Base-by-base conservation (phyloP, 2,113 vertebrate species). In the Oncorhynchus tshawytscha region DNA sequence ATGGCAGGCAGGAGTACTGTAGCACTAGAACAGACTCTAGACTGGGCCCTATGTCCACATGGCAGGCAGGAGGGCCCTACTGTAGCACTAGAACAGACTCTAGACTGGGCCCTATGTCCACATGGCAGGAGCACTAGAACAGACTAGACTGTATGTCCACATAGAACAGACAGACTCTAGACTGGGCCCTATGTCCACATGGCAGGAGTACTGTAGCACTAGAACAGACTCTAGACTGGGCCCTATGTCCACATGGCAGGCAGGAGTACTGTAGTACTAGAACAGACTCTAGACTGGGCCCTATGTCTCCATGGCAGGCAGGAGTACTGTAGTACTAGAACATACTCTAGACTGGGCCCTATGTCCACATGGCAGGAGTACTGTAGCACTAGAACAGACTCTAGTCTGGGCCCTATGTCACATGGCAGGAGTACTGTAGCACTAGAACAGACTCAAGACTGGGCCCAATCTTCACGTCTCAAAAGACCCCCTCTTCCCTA, bases 341-440 rank as follows among this genome's bases (percentile, higher is more conserved):
- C 62, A 75, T 65, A 69, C 7, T 72, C 16, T 78, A 77, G 72
- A 31, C 80, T 64, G 22, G 66, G 25, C 8, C n/a, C 27, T 29
- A 29, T 4, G 27, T 29, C 62, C 27, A 31, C 29, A 31, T 31
- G 12, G 9, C 48, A 49, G 13, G 25, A 2, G 25, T 27, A 2
- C 25, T 27, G 25, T 27, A 27, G 25, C 1, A 5, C 12, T 6
- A 12, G 66, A 4, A 9, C 62, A 75, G 68, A 69, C 5, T 72
- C 16, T 78, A 77, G 72, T 27, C 80, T 64, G 22, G 66, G 25
- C 8, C n/a, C 27, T 29, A 29, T 4, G 27, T 29, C 31, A 31
- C 4, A 31, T 31, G 12, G 9, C 27, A 27, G 27, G 27, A 27
- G 2, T 7, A 8, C 6, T 8, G 25, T 66, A 66, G 15, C 0